Conservation (phyloP, 92 coral and sea anemone species). For the Pocillopora meandrina region DNA sequence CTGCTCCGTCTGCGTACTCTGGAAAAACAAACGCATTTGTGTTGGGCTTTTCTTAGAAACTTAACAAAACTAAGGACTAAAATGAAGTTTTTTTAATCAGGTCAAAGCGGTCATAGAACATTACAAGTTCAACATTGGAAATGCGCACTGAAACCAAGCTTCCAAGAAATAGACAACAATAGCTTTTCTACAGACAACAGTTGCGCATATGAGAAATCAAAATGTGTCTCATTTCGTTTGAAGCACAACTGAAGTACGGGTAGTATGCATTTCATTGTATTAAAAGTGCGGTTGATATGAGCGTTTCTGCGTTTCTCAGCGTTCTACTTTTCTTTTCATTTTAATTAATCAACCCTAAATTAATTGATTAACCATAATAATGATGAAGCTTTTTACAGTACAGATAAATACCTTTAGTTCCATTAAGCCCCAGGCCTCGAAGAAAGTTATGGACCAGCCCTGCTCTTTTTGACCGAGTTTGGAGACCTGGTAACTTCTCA, state of each 20-base stretch:
- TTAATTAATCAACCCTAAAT: background rate
- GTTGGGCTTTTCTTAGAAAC: background rate
- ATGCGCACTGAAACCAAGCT: too few species aligned
- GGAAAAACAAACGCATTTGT: background rate
- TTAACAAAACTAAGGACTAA: background rate
- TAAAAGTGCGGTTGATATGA: too few species aligned
- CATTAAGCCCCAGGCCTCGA: conserved; percentile 42
- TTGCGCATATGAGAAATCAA: too few species aligned
- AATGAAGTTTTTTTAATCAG: background rate
- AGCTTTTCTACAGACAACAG: too few species aligned
- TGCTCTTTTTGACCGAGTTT: conserved; percentile 39
- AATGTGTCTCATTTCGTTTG: too few species aligned
- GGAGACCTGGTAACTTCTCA: conserved; percentile 42
- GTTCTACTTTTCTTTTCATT: too few species aligned
- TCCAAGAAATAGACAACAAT: too few species aligned
- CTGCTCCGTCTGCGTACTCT: conserved; percentile 19
- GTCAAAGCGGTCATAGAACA: background rate
- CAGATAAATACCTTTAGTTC: conserved; percentile 27
- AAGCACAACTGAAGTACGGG: too few species aligned
- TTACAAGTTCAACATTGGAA: too few species aligned
- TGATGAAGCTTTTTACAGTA: background rate
- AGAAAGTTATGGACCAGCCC: conserved; percentile 51
- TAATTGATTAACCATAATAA: background rate
- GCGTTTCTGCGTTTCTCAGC: too few species aligned
- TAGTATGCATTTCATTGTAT: too few species aligned